These are phyloP conservation scores for Acomys russatus DNA, from an alignment of 2,797 vertebrate genomes.

Conservation along the genomic window DNA sequence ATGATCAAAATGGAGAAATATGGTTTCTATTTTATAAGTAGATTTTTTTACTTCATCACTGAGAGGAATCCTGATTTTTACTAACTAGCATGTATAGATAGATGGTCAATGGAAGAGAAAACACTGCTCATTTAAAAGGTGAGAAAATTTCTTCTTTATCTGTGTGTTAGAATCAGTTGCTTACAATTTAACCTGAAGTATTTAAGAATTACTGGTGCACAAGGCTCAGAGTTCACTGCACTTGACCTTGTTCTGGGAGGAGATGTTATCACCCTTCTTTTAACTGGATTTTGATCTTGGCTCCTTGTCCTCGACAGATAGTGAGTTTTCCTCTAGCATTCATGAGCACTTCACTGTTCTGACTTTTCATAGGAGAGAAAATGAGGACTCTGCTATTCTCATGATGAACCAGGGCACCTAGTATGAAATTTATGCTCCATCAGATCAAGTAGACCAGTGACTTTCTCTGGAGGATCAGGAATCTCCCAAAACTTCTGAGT, in stretches of 20 bases:
- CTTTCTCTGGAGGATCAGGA: neutral
- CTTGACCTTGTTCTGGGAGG: neutral
- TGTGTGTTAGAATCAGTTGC: neutral
- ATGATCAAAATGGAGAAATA: slow-evolving; percentile 30
- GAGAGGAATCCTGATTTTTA: neutral
- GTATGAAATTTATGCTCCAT: too few species aligned
- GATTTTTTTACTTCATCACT: neutral
- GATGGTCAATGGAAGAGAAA: neutral
- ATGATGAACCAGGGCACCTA: neutral
- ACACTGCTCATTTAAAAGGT: neutral
- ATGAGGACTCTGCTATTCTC: neutral
- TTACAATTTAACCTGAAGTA: neutral
- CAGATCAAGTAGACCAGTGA: neutral
- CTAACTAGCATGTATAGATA: neutral
- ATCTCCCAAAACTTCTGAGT: neutral
- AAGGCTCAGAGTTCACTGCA: too few species aligned
- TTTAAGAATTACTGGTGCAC: neutral
- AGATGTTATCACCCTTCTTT: neutral
- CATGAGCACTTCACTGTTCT: neutral
- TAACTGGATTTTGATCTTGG: neutral
- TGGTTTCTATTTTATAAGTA: neutral
- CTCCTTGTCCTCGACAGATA: neutral
- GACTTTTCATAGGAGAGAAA: neutral
- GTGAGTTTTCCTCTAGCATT: neutral
- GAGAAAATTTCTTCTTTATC: neutral